Base-by-base conservation (phyloP, 2,888 invertebrate genomes). In the Stenoptilia bipunctidactyla region DNA sequence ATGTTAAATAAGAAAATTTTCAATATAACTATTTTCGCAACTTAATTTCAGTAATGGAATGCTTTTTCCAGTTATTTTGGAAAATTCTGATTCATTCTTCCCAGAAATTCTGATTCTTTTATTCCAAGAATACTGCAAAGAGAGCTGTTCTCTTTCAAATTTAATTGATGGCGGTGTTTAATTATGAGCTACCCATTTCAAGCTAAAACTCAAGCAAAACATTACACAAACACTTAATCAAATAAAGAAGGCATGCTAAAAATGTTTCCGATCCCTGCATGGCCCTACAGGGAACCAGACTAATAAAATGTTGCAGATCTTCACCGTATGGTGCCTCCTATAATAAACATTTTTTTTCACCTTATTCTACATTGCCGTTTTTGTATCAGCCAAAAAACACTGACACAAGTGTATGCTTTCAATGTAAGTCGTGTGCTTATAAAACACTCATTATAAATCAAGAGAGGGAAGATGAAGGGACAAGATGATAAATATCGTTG, bases 401-500 rank as follows among this genome's bases (percentile, higher is more conserved):
- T 37, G 13, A 38, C 10, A n/a, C n/a, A 14, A 1, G 40, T 37
- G 4, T 20, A 45, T 51, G 1, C 12, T 37, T 45, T 65, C 55
- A 66, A 62, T 74, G 74, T 52, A 65, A 37, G 39, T 15, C 1
- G 15, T 34, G 40, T 38, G 34, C 27, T 30, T 43, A 40, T 49
- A 48, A 53, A 51, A 52, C 55, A 56, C 47, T 53, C 52, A 50
- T 53, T 52, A 71, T 73, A 74, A 74, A 74, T 75, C 70, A 46
- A 46, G 61, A 56, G 61, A 66, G 64, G 64, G 61, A 61, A 59
- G 61, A 56, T 50, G 58, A 56, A 50, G 55, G 47, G 55, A 55
- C 55, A 49, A 57, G 72, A 72, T 75, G 70, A 75, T 79, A 76
- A 76, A 77, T 72, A 63, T 63, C 61, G 64, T 66, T 64, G 65